phyloP scores from a whole-genome alignment of 2,797 vertebrate species.

The Takifugu rubripes region DNA sequence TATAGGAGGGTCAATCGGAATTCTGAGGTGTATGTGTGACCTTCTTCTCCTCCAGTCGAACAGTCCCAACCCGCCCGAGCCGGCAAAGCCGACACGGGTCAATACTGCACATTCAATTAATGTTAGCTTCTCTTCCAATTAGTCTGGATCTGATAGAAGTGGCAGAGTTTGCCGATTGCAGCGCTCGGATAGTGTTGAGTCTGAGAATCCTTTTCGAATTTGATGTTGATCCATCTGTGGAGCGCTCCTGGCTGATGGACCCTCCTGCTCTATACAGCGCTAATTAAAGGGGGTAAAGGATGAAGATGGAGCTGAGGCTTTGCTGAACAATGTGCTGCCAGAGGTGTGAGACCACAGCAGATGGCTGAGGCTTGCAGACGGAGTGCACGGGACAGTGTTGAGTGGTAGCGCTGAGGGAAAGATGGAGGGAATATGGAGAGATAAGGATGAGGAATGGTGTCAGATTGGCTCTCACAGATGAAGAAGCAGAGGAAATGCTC shows the following conservation, averaged over 20 bases:
- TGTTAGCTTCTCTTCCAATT: constrained; percentile 51
- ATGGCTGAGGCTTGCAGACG: constrained; percentile 43
- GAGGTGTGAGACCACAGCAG: constrained; percentile 64
- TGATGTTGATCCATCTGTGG: constrained; percentile 42
- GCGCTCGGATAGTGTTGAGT: constrained; percentile 26
- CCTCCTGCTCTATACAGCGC: constrained; percentile 18
- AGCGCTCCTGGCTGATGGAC: constrained; percentile 34
- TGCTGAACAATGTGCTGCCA: constrained; percentile 51
- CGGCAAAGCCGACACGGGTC: constrained; percentile 45
- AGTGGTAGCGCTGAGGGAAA: constrained; percentile 15
- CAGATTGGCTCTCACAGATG: constrained; percentile 4
- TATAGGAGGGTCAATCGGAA: neutral
- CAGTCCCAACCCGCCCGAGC: constrained; percentile 16
- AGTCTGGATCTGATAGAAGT: constrained; percentile 57
- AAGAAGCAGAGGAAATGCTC: neutral
- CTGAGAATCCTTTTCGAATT: constrained; percentile 29
- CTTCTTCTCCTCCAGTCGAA: neutral
- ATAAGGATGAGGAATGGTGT: neutral
- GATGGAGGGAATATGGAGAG: constrained; percentile 8
- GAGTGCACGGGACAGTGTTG: constrained; percentile 21
- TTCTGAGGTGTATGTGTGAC: neutral
- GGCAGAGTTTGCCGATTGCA: constrained; percentile 32
- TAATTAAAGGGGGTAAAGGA: constrained; percentile 46
- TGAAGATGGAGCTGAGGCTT: constrained; percentile 29
- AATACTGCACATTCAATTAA: constrained; percentile 66